A percentile compares a stretch with the other conserved stretches of the same genome.
phyloP scores from a whole-genome alignment of 2,113 vertebrate genomes.

The Pollachius pollachius region DNA sequence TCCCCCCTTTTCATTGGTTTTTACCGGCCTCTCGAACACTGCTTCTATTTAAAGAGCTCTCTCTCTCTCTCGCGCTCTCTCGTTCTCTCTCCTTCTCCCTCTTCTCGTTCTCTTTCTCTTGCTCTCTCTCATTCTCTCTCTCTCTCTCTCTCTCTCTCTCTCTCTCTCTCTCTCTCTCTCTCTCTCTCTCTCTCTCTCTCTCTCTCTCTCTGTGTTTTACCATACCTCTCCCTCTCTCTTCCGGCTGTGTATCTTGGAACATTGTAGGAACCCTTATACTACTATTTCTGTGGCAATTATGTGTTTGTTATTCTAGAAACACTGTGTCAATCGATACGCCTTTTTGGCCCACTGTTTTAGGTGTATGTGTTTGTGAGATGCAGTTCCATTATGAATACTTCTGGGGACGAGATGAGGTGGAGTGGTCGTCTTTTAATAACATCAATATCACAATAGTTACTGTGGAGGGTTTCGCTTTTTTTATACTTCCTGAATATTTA shows the following conservation, averaged over 20 bases:
- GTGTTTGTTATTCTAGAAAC: slow-evolving; percentile 23
- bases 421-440: slow-evolving; percentile 33
- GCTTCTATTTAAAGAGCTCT: no score
- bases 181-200: slow-evolving; percentile 28
- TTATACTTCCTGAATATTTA: slow-evolving; percentile 37
- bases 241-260: not conserved
- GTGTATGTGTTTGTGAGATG: slow-evolving; percentile 2
- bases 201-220: slow-evolving; percentile 36
- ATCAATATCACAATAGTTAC: slow-evolving; percentile 26
- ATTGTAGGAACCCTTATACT: not conserved
- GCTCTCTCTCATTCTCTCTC: no score
- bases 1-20: slow-evolving; percentile 14
- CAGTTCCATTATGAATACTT: slow-evolving; percentile 16
- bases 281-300: slow-evolving; percentile 5
- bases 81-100: no score
- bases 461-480: slow-evolving; percentile 15
- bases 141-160: no score
- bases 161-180: no score
- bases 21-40: slow-evolving; percentile 11
- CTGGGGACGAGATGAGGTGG: slow-evolving; percentile 21
- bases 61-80: no score
- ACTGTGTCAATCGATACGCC: slow-evolving; percentile 3
- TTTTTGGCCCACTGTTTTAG: slow-evolving; percentile 21
- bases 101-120: no score
- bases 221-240: not conserved